Evolutionary conservation across 2,888 invertebrate species (phyloP), one percentile per base, ranked within the genome.

Genomic region (Macropis europaea): DNA sequence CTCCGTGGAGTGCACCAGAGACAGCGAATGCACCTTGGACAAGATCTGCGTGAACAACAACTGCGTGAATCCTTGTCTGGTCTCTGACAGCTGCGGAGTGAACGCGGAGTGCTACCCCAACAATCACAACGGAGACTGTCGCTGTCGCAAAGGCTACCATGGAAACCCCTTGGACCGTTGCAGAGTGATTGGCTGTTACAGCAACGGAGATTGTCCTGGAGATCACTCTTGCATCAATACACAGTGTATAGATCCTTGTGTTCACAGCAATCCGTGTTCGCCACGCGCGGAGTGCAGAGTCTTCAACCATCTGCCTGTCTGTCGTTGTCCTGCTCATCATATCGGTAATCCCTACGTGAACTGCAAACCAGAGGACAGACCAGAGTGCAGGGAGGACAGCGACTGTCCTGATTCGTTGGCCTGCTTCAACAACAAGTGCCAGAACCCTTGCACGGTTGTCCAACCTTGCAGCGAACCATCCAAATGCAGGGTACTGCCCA

Each of bases 221-320:
- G 96, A 97, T 86, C 94, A 95, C 87, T 94, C 95, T 84, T 97
- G 97, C 88, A 93, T 94, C 81, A 96, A 96, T 82, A 94, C 95
- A 71, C 95, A 96, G 86, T 97, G 97, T 89, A 93, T 96, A 43
- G 94, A 96, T 88, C 96, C 97, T 4, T 97, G 97, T 87, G 90
- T 95, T 3, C 94, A 94, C 69, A 94, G 94, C 63, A 95, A 95
- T 82, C 93, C 93, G 6, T 97, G 97, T 85, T 94, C 96, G 0
- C 91, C 93, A 2, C 92, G 94, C 60, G 96, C 97, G 2, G 94
- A 95, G 85, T 97, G 97, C 85, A 92, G 93, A 47, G 95, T 96
- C 0, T 93, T 95, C 83, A 95, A 96, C 85, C 97, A 97, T 84
- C 91, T 95, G 76, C 93, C 96, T 0, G 92, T 96, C n/a, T 97